Conservation (phyloP, 2,113 vertebrate genomes). For the Dromas ardeola region DNA sequence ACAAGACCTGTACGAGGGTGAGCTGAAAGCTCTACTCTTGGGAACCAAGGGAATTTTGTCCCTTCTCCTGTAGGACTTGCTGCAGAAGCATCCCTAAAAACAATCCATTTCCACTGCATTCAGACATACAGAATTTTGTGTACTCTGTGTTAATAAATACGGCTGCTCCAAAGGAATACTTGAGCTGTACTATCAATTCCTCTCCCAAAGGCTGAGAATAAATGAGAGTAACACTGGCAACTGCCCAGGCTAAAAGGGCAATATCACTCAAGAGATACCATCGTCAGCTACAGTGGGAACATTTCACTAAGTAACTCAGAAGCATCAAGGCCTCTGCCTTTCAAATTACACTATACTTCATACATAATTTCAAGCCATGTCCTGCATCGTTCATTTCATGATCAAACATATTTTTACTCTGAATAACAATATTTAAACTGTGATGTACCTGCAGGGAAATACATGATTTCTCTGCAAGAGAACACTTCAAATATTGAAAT, state of each 20-base stretch:
- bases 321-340: neutral
- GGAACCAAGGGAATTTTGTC: neutral
- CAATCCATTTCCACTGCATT: neutral
- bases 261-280: neutral
- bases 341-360: neutral
- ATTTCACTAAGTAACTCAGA: neutral
- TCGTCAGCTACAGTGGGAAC: neutral
- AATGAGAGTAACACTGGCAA: neutral
- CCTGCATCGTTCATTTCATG: slow-evolving; percentile 16
- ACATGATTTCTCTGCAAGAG: neutral
- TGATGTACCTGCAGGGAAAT: slow-evolving; percentile 47
- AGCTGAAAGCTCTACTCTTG: neutral
- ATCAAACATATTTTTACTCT: slow-evolving; percentile 38
- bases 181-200: neutral
- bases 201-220: neutral
- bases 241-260: neutral
- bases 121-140: neutral
- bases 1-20: rapidly evolving
- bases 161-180: neutral
- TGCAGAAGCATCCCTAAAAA: neutral
- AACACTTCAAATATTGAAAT: slow-evolving; percentile 38
- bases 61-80: neutral
- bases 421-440: slow-evolving; percentile 45
- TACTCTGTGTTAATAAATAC: neutral
- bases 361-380: neutral